These are phyloP conservation scores for Capreolus pygargus DNA, from an alignment of 2,113 vertebrate species.

Conservation along the genomic window DNA sequence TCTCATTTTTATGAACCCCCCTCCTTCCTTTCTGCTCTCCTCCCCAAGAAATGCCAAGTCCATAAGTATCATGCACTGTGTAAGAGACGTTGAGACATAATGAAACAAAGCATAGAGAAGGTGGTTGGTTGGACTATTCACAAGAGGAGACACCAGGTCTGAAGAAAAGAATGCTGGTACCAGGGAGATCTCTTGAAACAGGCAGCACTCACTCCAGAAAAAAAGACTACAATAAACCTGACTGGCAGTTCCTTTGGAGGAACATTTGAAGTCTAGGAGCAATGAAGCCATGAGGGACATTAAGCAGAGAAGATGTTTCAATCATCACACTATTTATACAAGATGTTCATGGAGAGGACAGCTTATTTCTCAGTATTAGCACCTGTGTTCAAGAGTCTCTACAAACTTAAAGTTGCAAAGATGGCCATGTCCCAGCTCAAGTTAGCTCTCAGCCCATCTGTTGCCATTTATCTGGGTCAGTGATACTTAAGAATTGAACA, in stretches of 20 bases:
- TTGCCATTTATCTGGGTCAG: conserved; percentile 31
- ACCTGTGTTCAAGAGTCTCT: background rate
- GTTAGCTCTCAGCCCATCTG: conserved; percentile 24
- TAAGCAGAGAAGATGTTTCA: background rate
- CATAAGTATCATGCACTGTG: conserved; percentile 2
- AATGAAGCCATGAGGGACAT: background rate
- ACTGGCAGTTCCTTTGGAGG: background rate
- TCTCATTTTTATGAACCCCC: conserved; percentile 51
- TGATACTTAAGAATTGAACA: conserved; percentile 14
- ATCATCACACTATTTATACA: background rate
- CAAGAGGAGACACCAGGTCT: conserved; percentile 25
- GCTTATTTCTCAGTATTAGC: background rate
- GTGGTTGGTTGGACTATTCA: background rate
- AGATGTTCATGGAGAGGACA: background rate
- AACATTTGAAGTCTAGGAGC: background rate
- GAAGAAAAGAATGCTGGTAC: background rate
- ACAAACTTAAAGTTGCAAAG: background rate
- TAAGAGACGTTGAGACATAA: background rate
- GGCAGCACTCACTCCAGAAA: background rate
- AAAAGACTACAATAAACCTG: background rate
- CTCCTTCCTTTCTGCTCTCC: conserved; percentile 45
- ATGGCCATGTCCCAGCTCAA: background rate
- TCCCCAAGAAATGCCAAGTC: conserved; percentile 36
- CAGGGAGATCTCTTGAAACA: background rate
- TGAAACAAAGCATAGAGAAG: background rate